Conservation (phyloP, 2,113 vertebrate species). For the Grus americana region DNA sequence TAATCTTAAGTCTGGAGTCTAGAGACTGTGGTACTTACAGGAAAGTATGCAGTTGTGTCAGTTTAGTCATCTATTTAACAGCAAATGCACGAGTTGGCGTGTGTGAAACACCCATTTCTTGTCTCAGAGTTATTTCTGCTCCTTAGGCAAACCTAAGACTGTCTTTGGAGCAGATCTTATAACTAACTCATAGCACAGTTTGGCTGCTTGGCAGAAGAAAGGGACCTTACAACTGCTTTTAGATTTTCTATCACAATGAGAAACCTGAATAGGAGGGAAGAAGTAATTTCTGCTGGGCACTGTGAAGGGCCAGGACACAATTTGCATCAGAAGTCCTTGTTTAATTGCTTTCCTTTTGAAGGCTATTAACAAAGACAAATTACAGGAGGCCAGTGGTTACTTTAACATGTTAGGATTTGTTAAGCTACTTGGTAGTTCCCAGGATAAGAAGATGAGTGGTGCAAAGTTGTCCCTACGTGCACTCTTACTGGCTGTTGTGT, state of each 20-base stretch:
- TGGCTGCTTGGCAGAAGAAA: neutral
- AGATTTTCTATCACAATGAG: neutral
- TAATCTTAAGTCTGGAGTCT: neutral
- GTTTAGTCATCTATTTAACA: neutral
- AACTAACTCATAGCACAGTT: neutral
- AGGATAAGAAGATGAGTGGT: neutral
- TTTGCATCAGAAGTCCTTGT: neutral
- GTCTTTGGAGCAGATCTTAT: neutral
- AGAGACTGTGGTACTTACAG: neutral
- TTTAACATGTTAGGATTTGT: neutral
- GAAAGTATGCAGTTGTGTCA: neutral
- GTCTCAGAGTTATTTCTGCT: neutral
- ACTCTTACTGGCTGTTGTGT: neutral
- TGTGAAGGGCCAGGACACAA: neutral
- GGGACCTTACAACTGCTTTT: neutral
- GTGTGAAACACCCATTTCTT: neutral
- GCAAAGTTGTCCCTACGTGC: neutral
- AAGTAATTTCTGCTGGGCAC: neutral
- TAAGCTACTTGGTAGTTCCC: neutral
- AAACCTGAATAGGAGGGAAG: neutral
- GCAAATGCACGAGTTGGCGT: neutral
- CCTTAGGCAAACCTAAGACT: neutral
- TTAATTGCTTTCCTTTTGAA: neutral
- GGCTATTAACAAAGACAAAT: neutral
- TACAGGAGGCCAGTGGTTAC: neutral